These are phyloP conservation scores for Coleophora deauratella DNA, from an alignment of 2,888 invertebrate genomes.

Conservation along the genomic window DNA sequence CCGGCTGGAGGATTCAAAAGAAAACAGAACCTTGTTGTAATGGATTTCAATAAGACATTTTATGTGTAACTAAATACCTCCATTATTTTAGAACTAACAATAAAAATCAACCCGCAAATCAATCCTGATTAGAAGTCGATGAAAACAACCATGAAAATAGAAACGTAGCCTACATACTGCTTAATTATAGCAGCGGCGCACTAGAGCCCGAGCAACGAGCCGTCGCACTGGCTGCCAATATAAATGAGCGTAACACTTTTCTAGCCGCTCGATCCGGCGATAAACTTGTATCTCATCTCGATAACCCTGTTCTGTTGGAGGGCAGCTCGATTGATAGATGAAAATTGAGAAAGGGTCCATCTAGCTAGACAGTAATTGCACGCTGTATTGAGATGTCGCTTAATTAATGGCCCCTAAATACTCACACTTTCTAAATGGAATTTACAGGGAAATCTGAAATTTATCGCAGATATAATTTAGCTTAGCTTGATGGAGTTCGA, in stretches of 20 bases:
- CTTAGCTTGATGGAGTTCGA: no score
- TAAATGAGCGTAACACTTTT: conserved; percentile 34
- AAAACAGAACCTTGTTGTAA: no score
- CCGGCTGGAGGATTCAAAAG: no score
- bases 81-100: no score
- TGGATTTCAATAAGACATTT: no score
- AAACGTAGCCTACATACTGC: no score
- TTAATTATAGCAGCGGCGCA: no score
- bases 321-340: conserved; percentile 36
- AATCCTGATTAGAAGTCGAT: no score
- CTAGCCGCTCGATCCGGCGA: conserved; percentile 31
- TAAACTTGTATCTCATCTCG: conserved; percentile 31
- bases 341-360: conserved; percentile 25
- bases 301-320: conserved; percentile 19
- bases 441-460: not conserved
- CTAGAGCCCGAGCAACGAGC: no score
- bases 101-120: not conserved
- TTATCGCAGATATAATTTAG: no score
- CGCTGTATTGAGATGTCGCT: conserved; percentile 15
- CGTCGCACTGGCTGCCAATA: conserved; percentile 14
- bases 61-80: no score
- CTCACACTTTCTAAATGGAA: conserved; percentile 8
- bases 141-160: no score
- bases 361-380: conserved; percentile 16
- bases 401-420: conserved; percentile 20